Evolutionary conservation across 2,888 invertebrate species (phyloP).

Genomic region (Sarcophaga caerulescens): DNA sequence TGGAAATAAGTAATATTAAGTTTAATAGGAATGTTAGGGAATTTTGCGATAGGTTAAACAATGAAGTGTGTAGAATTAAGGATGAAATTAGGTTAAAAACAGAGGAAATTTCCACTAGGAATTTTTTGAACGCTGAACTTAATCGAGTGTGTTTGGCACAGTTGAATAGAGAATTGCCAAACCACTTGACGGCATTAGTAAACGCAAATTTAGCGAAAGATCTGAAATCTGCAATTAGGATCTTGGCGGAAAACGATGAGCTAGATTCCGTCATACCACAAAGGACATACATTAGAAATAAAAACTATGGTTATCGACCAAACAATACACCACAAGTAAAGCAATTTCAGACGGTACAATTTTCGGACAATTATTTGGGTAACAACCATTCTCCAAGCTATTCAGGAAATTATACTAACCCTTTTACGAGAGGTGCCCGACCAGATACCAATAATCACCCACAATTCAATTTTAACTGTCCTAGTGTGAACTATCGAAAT

Average conservation of each 20-base stretch:
- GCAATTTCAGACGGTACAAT: neutral
- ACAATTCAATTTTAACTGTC: no score
- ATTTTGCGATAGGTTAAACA: neutral
- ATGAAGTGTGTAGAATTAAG: no score
- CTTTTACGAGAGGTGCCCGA: no score
- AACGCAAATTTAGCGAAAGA: slow-evolving; percentile 26
- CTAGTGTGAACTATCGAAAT: no score
- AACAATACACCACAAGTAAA: slow-evolving; percentile 28
- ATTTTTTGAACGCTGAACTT: slow-evolving; percentile 27
- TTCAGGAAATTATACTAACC: no score
- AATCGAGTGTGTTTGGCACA: neutral
- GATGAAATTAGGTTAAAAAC: no score
- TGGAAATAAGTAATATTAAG: slow-evolving; percentile 34
- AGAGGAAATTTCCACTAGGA: neutral
- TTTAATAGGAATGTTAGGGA: slow-evolving; percentile 43
- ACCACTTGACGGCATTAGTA: neutral
- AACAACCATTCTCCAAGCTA: no score
- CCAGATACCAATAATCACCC: no score
- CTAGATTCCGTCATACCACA: neutral
- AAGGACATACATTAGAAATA: slow-evolving; percentile 8
- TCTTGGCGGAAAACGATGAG: slow-evolving; percentile 29
- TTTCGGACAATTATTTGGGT: neutral
- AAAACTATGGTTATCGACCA: slow-evolving; percentile 69
- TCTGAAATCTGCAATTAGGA: slow-evolving; percentile 15
- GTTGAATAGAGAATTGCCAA: slow-evolving; percentile 40